Conservation (phyloP, 2,797 vertebrate species). For the Diceros bicornis region DNA sequence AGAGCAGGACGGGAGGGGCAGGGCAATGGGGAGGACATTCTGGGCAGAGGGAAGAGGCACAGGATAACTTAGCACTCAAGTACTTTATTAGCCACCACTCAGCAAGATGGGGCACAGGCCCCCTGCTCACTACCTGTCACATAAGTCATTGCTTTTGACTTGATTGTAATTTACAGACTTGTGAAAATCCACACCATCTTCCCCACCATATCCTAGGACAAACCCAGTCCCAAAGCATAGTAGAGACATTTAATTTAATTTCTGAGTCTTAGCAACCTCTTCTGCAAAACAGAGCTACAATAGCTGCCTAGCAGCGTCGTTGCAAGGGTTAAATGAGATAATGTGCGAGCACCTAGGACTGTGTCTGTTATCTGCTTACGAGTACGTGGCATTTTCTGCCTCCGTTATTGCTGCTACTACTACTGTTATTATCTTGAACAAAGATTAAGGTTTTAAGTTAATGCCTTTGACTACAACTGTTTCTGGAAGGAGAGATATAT, state of each 20-base stretch:
- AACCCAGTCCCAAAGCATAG: neutral
- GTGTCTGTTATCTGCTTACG: neutral
- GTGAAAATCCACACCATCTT: neutral
- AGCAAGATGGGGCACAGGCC: neutral
- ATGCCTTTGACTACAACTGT: conserved; percentile 53
- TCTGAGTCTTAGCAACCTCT: neutral
- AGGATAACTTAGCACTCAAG: neutral
- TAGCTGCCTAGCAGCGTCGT: neutral
- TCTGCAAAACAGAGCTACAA: neutral
- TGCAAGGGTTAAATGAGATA: neutral
- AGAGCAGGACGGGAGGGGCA: neutral
- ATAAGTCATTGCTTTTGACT: neutral
- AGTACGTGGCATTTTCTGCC: neutral
- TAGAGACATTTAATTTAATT: neutral
- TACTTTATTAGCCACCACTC: neutral
- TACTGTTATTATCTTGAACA: conserved; percentile 62
- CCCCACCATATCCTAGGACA: neutral
- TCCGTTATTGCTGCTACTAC: neutral
- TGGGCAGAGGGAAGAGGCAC: neutral
- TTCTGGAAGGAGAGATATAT: conserved; percentile 74
- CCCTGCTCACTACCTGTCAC: neutral
- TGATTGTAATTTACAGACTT: neutral
- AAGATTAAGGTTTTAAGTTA: conserved; percentile 78
- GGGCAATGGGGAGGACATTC: neutral
- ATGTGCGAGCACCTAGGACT: neutral